These are phyloP conservation scores for Montipora cactus DNA, from an alignment of 64 coral and sea anemone genomes.

Conservation along the genomic window DNA sequence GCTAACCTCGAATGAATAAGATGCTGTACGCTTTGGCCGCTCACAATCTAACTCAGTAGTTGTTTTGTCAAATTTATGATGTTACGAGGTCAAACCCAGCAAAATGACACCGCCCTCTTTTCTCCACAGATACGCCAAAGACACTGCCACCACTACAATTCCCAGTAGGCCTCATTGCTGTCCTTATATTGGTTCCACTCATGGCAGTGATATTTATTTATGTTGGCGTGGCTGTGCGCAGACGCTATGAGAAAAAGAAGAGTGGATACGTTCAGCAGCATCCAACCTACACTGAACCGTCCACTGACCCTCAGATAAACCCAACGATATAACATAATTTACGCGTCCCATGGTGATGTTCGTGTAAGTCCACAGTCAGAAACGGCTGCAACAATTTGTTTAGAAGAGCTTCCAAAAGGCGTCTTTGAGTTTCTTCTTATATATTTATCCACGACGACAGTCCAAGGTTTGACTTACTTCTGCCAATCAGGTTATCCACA, in stretches of 20 bases:
- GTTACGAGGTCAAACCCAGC: neutral
- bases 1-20: neutral
- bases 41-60: no score
- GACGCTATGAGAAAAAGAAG: constrained; percentile 18
- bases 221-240: constrained; percentile 4
- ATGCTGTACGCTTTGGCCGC: neutral
- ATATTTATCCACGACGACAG: no score
- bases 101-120: neutral
- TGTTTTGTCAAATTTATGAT: no score
- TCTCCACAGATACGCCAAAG: neutral
- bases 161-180: constrained; percentile 24
- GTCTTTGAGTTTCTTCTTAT: neutral
- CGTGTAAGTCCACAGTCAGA: neutral
- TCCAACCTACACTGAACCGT: constrained; percentile 27
- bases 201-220: constrained; percentile 15
- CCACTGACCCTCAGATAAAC: neutral
- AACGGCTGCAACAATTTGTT: neutral
- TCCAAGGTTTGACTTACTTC: no score
- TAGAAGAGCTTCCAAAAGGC: neutral
- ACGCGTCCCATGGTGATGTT: neutral
- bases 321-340: neutral
- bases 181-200: constrained; percentile 29
- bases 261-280: constrained; percentile 20
- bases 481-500: no score
- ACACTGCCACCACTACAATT: neutral